Evolutionary conservation across 2,797 vertebrate species (phyloP), one percentile per base, ranked within the genome.

Genomic region (Rhynchonycteris naso): DNA sequence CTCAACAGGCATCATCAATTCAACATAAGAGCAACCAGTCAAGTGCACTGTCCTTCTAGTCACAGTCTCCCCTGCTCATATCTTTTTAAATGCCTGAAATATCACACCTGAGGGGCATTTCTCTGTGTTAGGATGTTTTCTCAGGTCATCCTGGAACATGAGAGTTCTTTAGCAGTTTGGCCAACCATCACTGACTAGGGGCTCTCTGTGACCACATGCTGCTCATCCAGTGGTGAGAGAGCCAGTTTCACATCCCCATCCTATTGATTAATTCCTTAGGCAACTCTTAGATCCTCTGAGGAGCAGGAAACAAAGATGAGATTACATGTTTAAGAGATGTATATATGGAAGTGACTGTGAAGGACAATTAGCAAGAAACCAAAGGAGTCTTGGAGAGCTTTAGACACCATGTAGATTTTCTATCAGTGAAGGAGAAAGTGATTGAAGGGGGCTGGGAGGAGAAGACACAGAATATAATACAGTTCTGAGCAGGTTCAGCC

Each of bases 51-150:
- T 78, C 15, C 52, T 68, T 66, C 4, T 35, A 59, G 33, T 83
- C 28, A 30, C 16, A 38, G 5, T 35, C 12, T 3, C 0, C 5
- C 5, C 9, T 43, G 5, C 43, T 5, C 7, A 0, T 7, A 14
- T 26, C 22, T 66, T 61, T 94, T 28, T 35, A 35, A 74, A 80
- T 38, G 4, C 24, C 59, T 35, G 52, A 75, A 75, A 58, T 58
- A 47, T 38, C 50, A 24, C 24, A 18, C 21, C 12, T 22, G 13
- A 63, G 43, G 19, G 2, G n/a, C 30, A 50, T 15, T 85, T 30
- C 11, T 5, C 28, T 43, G 43, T 18, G 22, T 56, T 16, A 58
- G 35, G 15, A 88, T 56, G 24, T 68, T 75, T 93, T 22, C 74
- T 68, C 15, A 83, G 28, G 12, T 66, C 18, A 47, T 13, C 26